These are phyloP conservation scores for Streblospio benedicti DNA, from an alignment of 1,140 invertebrate genomes.

Conservation along the genomic window DNA sequence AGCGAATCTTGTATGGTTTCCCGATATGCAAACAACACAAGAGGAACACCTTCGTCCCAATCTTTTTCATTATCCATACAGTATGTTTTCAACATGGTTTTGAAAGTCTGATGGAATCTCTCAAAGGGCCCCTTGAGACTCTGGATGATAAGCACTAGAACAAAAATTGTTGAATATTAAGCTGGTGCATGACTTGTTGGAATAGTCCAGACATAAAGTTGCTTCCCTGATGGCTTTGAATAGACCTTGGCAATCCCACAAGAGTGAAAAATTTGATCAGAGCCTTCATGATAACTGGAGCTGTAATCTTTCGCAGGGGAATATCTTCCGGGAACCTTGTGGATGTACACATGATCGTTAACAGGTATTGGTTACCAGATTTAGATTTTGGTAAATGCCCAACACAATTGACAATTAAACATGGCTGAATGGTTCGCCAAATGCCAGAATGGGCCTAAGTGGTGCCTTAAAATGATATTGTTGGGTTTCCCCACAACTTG, in stretches of 20 bases:
- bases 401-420: constrained; percentile 9
- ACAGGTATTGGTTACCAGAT: constrained; percentile 1
- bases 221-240: constrained; percentile 2
- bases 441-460: neutral
- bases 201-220: no score
- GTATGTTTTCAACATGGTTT: constrained; percentile 3
- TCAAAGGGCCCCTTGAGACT: constrained; percentile 10
- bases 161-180: neutral
- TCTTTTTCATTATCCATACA: neutral
- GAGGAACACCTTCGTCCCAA: neutral
- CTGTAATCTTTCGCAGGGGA: constrained; percentile 6
- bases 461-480: constrained; percentile 6
- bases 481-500: constrained; percentile 3
- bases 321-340: constrained; percentile 4
- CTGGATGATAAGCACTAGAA: neutral
- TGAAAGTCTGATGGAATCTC: constrained; percentile 1
- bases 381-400: constrained; percentile 3
- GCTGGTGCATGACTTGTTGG: neutral
- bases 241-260: constrained; percentile 1
- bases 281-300: neutral
- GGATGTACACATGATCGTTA: constrained; percentile 5
- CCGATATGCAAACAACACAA: neutral
- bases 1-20: neutral
- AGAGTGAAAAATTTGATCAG: neutral
- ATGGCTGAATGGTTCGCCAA: neutral